A percentile compares a stretch with the other conserved stretches of the same genome.
Conservation (phyloP, 2,797 vertebrate genomes). For the Spinus olivaceus region DNA sequence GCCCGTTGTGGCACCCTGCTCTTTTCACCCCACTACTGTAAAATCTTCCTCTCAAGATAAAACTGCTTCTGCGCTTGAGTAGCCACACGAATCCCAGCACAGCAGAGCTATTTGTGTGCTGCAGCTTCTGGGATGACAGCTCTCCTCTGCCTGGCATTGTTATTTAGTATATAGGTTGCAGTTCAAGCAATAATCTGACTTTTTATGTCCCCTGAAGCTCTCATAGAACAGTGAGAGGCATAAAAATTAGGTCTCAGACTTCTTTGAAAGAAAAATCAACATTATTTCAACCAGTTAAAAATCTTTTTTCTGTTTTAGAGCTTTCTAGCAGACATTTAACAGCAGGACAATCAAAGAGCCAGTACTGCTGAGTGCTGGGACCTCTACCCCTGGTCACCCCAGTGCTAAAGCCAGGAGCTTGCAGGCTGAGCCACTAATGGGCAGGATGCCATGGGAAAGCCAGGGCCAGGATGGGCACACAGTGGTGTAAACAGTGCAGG, state of each 20-base stretch:
- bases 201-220: background rate
- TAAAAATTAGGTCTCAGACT: background rate
- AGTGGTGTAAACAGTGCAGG: background rate
- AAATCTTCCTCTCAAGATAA: background rate
- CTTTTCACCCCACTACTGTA: background rate
- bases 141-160: background rate
- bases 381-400: background rate
- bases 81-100: background rate
- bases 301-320: background rate
- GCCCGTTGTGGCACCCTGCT: background rate
- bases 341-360: background rate
- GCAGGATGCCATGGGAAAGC: background rate
- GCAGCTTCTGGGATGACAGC: background rate
- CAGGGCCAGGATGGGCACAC: background rate
- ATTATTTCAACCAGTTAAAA: background rate
- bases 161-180: background rate
- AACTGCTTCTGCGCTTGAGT: background rate
- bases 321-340: background rate
- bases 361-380: background rate
- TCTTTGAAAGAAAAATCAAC: background rate
- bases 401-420: background rate
- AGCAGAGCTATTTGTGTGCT: background rate
- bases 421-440: background rate
- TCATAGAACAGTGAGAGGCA: background rate
- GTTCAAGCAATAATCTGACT: background rate